Evolutionary conservation across 2,888 invertebrate species (phyloP).

Genomic region (Anthophora plumipes): DNA sequence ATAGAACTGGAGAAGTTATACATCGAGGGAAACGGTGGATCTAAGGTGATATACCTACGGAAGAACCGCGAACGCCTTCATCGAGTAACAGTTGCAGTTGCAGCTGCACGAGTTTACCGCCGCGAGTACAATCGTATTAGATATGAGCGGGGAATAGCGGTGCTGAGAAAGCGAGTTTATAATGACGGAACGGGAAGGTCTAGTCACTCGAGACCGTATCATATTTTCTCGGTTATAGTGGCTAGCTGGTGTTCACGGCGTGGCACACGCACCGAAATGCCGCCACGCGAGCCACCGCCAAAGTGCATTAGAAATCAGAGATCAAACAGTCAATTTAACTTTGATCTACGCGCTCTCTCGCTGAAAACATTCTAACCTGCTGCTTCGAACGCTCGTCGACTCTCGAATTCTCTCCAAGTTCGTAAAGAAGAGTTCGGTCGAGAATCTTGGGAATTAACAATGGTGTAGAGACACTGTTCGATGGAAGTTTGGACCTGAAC

Average conservation of each 20-base stretch:
- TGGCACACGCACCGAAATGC: constrained; percentile 20
- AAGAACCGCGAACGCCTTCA: constrained; percentile 5
- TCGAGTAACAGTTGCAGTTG: constrained; percentile 41
- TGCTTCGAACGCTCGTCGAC: background rate
- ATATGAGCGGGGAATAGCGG: constrained; percentile 48
- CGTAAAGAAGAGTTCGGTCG: no score
- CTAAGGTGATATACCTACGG: no score
- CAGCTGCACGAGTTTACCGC: constrained; percentile 47
- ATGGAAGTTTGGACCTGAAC: no score
- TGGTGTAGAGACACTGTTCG: no score
- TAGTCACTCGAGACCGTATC: constrained; percentile 71
- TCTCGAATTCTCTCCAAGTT: no score
- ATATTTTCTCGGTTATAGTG: constrained; percentile 62
- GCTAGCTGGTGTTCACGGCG: background rate
- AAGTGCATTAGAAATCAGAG: constrained; percentile 28
- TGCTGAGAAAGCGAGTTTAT: constrained; percentile 71
- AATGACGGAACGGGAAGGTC: constrained; percentile 74
- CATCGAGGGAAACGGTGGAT: no score
- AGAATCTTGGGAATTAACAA: no score
- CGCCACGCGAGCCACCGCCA: background rate
- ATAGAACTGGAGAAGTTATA: no score
- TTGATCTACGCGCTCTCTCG: constrained; percentile 9
- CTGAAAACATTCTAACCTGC: background rate
- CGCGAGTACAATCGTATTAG: constrained; percentile 65
- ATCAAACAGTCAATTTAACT: constrained; percentile 50